A percentile compares a stretch with the other conserved stretches of the same genome.
These are phyloP conservation scores for Choreutis nemorana DNA, from an alignment of 2,888 invertebrate species.

Conservation along the genomic window DNA sequence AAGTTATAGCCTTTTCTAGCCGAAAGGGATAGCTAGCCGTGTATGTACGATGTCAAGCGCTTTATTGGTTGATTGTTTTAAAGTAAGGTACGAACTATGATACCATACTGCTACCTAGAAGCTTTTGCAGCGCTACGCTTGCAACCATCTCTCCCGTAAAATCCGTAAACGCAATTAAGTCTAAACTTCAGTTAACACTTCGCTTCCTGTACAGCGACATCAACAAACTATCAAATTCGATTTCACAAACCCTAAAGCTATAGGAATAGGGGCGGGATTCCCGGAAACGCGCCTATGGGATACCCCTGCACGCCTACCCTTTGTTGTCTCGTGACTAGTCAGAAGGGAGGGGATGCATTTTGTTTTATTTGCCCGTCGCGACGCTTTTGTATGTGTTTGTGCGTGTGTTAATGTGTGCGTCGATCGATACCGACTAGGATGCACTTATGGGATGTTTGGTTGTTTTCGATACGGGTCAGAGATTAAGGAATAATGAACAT, in stretches of 20 bases:
- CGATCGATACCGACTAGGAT: constrained; percentile 16
- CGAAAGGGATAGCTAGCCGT: no score
- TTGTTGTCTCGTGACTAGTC: constrained; percentile 61
- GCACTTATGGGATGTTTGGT: no score
- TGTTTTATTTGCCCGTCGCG: constrained; percentile 51
- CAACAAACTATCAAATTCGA: constrained; percentile 8
- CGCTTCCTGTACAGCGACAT: constrained; percentile 31
- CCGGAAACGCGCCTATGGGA: constrained; percentile 11
- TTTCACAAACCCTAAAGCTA: constrained; percentile 10
- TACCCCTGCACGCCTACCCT: constrained; percentile 38
- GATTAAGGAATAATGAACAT: no score
- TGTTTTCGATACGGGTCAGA: no score
- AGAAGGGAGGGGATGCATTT: constrained; percentile 39
- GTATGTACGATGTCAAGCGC: no score
- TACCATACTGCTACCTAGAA: no score
- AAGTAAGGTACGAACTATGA: no score
- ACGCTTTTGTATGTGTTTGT: constrained; percentile 17
- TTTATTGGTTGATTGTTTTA: no score
- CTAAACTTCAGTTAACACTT: constrained; percentile 51
- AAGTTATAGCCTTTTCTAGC: no score
- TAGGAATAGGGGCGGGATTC: constrained; percentile 16
- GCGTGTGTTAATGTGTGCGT: constrained; percentile 15
- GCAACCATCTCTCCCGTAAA: constrained; percentile 34
- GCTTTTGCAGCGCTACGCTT: no score
- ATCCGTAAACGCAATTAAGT: constrained; percentile 55